These are phyloP conservation scores for Zapornia atra DNA, from an alignment of 2,113 vertebrate species.

Conservation along the genomic window DNA sequence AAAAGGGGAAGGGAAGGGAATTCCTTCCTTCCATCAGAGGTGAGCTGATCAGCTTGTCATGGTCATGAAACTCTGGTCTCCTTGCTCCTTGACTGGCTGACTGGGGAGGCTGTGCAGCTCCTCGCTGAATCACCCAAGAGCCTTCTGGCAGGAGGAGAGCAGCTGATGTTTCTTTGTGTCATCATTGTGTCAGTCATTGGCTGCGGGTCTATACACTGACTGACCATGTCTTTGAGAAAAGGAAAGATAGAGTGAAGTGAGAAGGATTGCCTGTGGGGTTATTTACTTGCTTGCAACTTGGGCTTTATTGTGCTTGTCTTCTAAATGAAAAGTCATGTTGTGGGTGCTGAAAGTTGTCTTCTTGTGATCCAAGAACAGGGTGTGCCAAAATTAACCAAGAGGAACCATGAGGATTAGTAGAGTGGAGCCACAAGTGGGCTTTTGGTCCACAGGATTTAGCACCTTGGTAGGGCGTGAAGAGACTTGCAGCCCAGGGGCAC, in stretches of 20 bases:
- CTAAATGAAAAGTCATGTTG: background rate
- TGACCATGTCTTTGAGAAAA: background rate
- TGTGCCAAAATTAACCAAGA: background rate
- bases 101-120: background rate
- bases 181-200: background rate
- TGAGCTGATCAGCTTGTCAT: background rate
- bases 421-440: background rate
- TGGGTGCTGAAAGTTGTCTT: background rate
- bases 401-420: background rate
- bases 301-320: background rate
- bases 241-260: background rate
- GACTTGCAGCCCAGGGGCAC: background rate
- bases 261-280: background rate
- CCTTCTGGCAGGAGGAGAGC: background rate
- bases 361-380: background rate
- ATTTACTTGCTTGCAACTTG: background rate
- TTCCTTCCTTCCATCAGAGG: background rate
- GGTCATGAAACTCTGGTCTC: background rate
- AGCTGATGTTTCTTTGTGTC: background rate
- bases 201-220: background rate
- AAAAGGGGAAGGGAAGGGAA: background rate
- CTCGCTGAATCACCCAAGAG: background rate
- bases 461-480: rapidly evolving
- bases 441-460: background rate
- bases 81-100: background rate